A percentile compares a stretch with the other conserved stretches of the same genome.
phyloP scores from a whole-genome alignment of 2,888 invertebrate species.

The Pseudococcus longispinus region DNA sequence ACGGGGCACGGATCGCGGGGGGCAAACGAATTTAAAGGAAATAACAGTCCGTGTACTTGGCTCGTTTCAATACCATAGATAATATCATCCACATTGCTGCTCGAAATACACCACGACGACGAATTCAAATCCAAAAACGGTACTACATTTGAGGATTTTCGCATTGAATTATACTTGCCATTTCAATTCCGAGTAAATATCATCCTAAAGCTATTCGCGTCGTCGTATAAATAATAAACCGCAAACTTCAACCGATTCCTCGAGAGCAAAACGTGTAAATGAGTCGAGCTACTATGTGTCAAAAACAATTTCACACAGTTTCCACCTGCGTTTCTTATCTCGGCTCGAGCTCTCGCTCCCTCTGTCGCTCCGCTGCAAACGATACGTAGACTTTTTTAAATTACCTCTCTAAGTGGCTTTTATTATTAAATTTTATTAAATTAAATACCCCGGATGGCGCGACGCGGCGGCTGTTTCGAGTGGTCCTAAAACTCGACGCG shows the following conservation, averaged over 20 bases:
- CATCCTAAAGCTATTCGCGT: constrained; percentile 14
- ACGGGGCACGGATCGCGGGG: background rate
- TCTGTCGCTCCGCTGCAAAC: no score
- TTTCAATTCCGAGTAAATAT: constrained; percentile 22
- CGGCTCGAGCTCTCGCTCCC: no score
- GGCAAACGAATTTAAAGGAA: background rate
- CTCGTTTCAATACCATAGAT: constrained; percentile 27
- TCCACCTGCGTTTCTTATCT: background rate
- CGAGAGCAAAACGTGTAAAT: constrained; percentile 19
- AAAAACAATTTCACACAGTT: constrained; percentile 23
- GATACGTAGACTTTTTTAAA: background rate
- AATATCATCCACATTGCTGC: background rate
- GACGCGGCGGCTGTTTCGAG: no score
- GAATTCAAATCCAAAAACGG: constrained; percentile 18
- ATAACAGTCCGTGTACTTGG: constrained; percentile 34
- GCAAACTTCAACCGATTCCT: constrained; percentile 18
- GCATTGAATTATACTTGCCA: constrained; percentile 28
- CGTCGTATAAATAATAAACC: constrained; percentile 19
- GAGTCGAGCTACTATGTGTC: background rate
- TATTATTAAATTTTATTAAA: background rate
- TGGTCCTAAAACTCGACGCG: background rate
- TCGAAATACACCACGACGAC: background rate
- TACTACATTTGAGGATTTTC: constrained; percentile 18
- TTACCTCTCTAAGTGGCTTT: background rate
- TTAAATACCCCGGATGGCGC: background rate